phyloP scores from a whole-genome alignment of 2,113 vertebrate genomes.

The Glaucomys volans region DNA sequence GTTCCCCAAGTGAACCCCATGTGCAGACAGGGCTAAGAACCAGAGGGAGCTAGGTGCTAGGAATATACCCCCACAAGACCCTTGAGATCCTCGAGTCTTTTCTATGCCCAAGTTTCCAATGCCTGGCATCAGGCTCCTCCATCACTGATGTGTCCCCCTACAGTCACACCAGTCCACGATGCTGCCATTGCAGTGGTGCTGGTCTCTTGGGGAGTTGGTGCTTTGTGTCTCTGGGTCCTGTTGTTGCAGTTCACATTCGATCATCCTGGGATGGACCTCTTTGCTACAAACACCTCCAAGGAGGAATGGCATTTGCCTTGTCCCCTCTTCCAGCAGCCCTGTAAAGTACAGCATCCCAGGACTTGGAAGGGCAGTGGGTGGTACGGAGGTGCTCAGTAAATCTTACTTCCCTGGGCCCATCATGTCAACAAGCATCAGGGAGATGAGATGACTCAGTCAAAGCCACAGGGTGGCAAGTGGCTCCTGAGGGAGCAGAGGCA shows the following conservation, averaged over 20 bases:
- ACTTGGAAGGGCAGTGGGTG: not conserved
- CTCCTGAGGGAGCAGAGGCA: not conserved
- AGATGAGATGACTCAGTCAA: not conserved
- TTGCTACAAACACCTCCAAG: not conserved
- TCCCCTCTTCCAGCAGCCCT: not conserved
- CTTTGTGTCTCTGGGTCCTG: not conserved
- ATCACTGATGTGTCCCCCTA: not conserved
- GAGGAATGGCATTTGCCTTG: too few relatives aligned
- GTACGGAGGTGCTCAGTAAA: not conserved
- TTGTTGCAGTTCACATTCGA: not conserved
- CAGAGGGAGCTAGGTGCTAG: not conserved
- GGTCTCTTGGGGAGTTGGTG: not conserved
- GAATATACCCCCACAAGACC: too few relatives aligned
- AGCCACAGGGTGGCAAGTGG: not conserved
- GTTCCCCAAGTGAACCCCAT: not conserved
- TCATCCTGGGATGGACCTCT: not conserved
- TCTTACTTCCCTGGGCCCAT: too few relatives aligned
- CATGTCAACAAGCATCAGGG: not conserved
- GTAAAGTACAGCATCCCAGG: not conserved
- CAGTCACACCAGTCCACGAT: rapidly evolving
- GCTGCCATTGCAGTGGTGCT: rapidly evolving
- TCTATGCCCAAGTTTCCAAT: not conserved
- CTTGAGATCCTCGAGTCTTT: not conserved
- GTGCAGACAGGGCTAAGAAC: not conserved
- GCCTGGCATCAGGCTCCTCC: not conserved